These are phyloP conservation scores for Stegana nigrithorax DNA, from an alignment of 2,888 invertebrate species.

Conservation along the genomic window DNA sequence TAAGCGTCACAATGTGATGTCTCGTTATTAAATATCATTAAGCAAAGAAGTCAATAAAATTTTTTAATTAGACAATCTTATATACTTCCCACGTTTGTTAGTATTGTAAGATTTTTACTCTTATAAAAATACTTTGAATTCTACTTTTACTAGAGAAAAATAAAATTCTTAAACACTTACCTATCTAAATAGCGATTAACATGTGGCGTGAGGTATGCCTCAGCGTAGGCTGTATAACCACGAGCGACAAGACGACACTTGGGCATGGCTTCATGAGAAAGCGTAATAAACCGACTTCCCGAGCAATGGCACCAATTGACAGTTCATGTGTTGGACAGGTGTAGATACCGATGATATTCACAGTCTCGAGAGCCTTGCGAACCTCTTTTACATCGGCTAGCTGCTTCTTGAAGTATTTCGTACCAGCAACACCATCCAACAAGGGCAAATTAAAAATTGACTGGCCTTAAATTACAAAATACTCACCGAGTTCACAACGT, in stretches of 20 bases:
- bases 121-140: no score
- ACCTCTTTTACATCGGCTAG: constrained; percentile 79
- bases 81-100: no score
- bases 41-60: no score
- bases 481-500: constrained; percentile 74
- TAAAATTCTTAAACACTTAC: constrained; percentile 39
- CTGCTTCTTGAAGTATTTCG: constrained; percentile 78
- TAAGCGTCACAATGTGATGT: no score
- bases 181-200: constrained; percentile 85
- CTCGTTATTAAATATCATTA: no score
- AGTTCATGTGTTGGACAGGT: constrained; percentile 89
- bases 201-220: constrained; percentile 97
- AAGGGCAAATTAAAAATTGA: constrained; percentile 69
- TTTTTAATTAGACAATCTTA: no score
- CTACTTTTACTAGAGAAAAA: no score
- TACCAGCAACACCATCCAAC: constrained; percentile 76
- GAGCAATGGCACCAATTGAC: constrained; percentile 84
- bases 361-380: constrained; percentile 72
- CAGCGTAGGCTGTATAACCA: constrained; percentile 94
- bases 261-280: constrained; percentile 94
- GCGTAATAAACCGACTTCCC: constrained; percentile 88
- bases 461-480: not conserved
- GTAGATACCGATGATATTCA: constrained; percentile 87
- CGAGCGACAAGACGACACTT: constrained; percentile 95
- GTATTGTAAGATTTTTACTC: no score